phyloP scores from a whole-genome alignment of 2,888 invertebrate species.

The Bhutanitis thaidina region DNA sequence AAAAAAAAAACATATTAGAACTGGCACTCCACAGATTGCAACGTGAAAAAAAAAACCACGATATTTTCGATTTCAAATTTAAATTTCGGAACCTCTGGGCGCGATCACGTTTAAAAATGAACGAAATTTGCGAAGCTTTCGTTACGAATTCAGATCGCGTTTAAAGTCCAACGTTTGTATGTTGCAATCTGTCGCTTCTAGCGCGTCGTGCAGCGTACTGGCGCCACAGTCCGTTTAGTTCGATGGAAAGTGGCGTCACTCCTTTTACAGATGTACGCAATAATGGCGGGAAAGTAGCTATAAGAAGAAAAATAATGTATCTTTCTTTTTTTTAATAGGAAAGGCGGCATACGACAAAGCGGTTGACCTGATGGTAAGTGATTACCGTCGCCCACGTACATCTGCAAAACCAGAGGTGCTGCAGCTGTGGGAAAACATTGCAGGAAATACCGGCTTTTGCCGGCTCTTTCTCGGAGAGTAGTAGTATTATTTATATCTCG shows the following conservation, averaged over 20 bases:
- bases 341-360: too few relatives aligned
- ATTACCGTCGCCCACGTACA: too few relatives aligned
- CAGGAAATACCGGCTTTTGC: too few relatives aligned
- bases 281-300: slow-evolving; percentile 6
- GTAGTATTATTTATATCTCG: too few relatives aligned
- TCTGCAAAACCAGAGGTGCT: too few relatives aligned
- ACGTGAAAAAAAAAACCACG: slow-evolving; percentile 6
- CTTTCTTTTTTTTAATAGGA: too few relatives aligned
- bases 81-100: slow-evolving; percentile 14
- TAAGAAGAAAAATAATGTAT: too few relatives aligned
- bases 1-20: slow-evolving; percentile 2
- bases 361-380: too few relatives aligned
- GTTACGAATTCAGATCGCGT: slow-evolving; percentile 14
- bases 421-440: too few relatives aligned
- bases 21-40: background rate
- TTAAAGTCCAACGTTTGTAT: slow-evolving; percentile 18
- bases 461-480: too few relatives aligned
- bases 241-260: slow-evolving; percentile 4
- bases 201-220: slow-evolving; percentile 19
- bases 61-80: slow-evolving; percentile 6
- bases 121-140: slow-evolving; percentile 18
- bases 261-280: background rate
- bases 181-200: slow-evolving; percentile 21
- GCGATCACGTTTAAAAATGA: slow-evolving; percentile 9
- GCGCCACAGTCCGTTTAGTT: background rate